Base-by-base conservation (phyloP, 2,113 vertebrate genomes). In the Gnathonemus echidnorhynchus region DNA sequence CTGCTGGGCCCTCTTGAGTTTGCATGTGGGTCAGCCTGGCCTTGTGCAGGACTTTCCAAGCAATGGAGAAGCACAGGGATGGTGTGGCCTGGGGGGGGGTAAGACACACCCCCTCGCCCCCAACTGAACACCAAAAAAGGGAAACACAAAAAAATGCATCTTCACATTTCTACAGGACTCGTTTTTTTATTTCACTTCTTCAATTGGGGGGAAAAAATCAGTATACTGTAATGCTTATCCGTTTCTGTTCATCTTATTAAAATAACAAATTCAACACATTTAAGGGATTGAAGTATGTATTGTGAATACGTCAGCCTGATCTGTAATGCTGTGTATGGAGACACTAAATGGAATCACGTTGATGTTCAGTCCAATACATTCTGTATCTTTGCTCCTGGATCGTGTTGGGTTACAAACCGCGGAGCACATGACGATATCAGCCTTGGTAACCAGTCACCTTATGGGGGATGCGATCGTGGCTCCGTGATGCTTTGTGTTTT, bases 1-100 rank as follows among this genome's bases (percentile, higher is more conserved):
- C 74, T 13, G 3, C 48, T 49, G 84, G 84, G 24, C 46, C 46
- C 21, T 86, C 84, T 13, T 86, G 45, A 27, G 24, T 48, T 50
- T 86, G 84, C 24, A 86, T 86, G 84, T 50, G 45, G 84, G 84
- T 48, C 84, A 86, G 84, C 84, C 42, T 86, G 84, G 3, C 8
- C 19, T n/a, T 50, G 24, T 5, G 24, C 48, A 27, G 21, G 45
- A 7, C 39, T 42, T 85, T 31, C 62, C 62, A 66, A 27, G 31
- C 15, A 19, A 17, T 17, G 15, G 35, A 39, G 74, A 2, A 39
- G 70, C 15, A 39, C 31, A 19, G 70, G 31, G 31, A 77, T 5
- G 3, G 66, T 74, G 66, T 35, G 27, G 27, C 27, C n/a, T 31
- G 27, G 13, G 31, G 70, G 11, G 13, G 13, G 27, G 10, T 39